These are phyloP conservation scores for Fistularia tabacaria DNA, from an alignment of 2,797 vertebrate genomes.

Conservation along the genomic window DNA sequence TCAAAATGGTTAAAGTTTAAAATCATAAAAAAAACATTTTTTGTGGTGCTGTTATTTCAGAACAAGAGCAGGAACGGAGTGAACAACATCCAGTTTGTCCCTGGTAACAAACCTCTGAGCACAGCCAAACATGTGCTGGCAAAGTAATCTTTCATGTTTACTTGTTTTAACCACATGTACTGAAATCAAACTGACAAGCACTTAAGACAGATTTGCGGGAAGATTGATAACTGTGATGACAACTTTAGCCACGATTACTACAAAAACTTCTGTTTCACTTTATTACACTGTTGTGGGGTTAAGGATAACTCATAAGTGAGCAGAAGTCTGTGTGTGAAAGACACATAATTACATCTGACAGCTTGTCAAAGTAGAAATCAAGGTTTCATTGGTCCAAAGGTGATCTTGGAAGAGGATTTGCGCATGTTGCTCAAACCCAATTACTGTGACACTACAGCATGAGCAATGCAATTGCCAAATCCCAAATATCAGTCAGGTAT, in stretches of 20 bases:
- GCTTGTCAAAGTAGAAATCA: conserved; percentile 66
- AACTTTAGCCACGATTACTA: conserved; percentile 44
- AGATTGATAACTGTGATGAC: conserved; percentile 58
- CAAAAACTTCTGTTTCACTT: conserved; percentile 45
- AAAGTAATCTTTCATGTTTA: conserved; percentile 28
- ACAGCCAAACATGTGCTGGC: background rate
- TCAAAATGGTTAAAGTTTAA: too few species aligned
- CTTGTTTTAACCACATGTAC: conserved; percentile 8
- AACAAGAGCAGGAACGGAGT: too few species aligned
- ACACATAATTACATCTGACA: conserved; percentile 43
- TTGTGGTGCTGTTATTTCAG: too few species aligned
- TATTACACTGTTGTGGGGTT: conserved; percentile 39
- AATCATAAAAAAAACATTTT: too few species aligned
- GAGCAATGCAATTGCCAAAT: conserved; percentile 35
- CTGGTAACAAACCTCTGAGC: too few species aligned
- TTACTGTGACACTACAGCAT: conserved; percentile 65
- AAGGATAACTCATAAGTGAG: conserved; percentile 38
- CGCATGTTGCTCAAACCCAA: conserved; percentile 52
- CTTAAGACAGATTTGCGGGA: conserved; percentile 29
- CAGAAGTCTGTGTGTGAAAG: conserved; percentile 27
- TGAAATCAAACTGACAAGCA: conserved; percentile 7
- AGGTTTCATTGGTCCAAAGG: conserved; percentile 34
- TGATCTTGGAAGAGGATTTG: conserved; percentile 23
- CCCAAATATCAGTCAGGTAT: conserved; percentile 49
- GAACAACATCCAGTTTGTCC: too few species aligned